Conservation (phyloP, 2,888 invertebrate species). For the Physocephala rufipes region DNA sequence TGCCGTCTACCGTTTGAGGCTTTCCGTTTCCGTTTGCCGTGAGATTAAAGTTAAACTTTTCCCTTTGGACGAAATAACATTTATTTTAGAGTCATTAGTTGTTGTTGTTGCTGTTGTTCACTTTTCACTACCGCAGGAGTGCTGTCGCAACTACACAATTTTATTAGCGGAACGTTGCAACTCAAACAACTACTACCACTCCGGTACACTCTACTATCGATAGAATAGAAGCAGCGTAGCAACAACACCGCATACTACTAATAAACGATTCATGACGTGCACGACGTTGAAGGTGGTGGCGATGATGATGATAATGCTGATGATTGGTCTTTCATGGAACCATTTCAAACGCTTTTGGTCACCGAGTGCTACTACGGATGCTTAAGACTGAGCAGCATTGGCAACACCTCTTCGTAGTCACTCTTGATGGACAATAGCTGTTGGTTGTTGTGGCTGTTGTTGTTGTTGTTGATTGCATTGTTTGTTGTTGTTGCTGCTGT, state of each 20-base stretch:
- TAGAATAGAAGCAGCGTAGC: too few relatives aligned
- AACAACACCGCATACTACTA: not conserved
- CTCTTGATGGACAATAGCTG: constrained; percentile 13
- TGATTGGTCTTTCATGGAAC: constrained; percentile 9
- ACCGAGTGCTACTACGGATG: not conserved
- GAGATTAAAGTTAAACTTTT: constrained; percentile 13
- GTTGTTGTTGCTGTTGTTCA: not conserved
- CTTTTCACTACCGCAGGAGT: not conserved
- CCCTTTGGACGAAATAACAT: constrained; percentile 23
- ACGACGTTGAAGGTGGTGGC: too few relatives aligned
- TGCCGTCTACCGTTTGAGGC: not conserved
- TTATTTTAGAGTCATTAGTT: not conserved
- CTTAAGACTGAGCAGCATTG: constrained; percentile 7
- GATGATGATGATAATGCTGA: not conserved
- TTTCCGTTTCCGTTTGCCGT: constrained; percentile 15
- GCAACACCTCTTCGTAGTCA: constrained; percentile 14
- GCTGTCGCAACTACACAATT: constrained; percentile 13
- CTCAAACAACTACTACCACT: constrained; percentile 4
- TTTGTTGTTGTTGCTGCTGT: constrained; percentile 36
- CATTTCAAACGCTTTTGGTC: constrained; percentile 22
- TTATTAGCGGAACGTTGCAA: constrained; percentile 28
- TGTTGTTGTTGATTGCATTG: not conserved
- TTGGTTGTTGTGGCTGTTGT: not conserved
- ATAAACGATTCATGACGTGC: not conserved
- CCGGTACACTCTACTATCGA: not conserved